Percentiles rank a stretch among this genome's conserved stretches.
Conservation (phyloP, 1,140 invertebrate genomes). For the Manduca sexta region DNA sequence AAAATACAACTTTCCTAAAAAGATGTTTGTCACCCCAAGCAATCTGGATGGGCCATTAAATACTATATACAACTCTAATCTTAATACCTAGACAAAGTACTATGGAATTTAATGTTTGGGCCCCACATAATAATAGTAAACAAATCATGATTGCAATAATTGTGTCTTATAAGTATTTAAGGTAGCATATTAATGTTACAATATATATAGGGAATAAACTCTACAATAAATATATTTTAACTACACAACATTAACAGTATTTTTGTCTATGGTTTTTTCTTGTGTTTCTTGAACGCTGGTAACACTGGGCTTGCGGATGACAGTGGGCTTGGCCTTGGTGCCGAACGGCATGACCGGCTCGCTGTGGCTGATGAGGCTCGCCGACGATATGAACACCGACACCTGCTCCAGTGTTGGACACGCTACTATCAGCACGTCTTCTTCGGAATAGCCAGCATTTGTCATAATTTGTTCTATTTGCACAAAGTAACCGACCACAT, state of each 20-base stretch:
- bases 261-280: slow-evolving; percentile 6
- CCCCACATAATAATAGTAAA: no score
- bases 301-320: slow-evolving; percentile 51
- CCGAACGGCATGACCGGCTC: slow-evolving; percentile 64
- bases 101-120: no score
- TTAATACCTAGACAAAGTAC: no score
- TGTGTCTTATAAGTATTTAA: no score
- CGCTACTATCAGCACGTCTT: slow-evolving; percentile 87
- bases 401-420: slow-evolving; percentile 94
- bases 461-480: slow-evolving; percentile 85
- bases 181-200: no score
- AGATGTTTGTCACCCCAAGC: no score
- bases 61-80: no score
- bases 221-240: neutral
- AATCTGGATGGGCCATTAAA: no score
- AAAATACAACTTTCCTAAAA: no score
- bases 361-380: slow-evolving; percentile 74
- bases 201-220: no score
- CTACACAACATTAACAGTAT: no score
- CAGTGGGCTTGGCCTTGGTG: slow-evolving; percentile 48
- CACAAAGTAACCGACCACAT: slow-evolving; percentile 89
- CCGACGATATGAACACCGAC: slow-evolving; percentile 88
- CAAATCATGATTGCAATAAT: no score
- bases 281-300: slow-evolving; percentile 21
- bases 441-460: slow-evolving; percentile 82